Base-by-base conservation (phyloP, 1,140 invertebrate species). In the Marisa cornuarietis region DNA sequence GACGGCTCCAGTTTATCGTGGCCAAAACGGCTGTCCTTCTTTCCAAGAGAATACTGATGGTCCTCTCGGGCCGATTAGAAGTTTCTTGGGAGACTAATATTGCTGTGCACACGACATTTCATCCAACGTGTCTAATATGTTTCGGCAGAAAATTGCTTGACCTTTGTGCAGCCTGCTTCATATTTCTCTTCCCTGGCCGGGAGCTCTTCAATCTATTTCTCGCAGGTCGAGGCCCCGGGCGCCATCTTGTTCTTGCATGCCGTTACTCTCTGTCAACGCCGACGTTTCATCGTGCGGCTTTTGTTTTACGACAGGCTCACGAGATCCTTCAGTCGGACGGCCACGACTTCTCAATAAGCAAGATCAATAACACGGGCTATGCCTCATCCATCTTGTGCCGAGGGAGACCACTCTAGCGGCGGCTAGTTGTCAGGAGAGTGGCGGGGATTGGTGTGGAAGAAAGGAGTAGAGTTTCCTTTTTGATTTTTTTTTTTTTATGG, bases 141-240 rank as follows among this genome's bases (percentile, higher is more conserved):
- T 76, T 80, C 79, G 79, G 79, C 79, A 80, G 79, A 80, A 80
- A 80, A 80, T 80, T 80, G 79, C 79, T 76, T 80, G 79, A 80
- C 79, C 79, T 80, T 76, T 80, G 79, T 69, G 73, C 66, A 76
- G 58, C 66, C 62, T 80, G 79, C 79, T 80, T 76, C 79, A 80
- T 80, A 80, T 76, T 80, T 80, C 79, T 80, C 79, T 80, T 74
- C 79, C 79, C 68, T 80, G 68, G 73, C 79, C 58, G 24, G 74
- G 72, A 80, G 74, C 79, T 80, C 79, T 80, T 80, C 79, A 80
- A 80, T 80, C 79, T 80, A 80, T 80, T 80, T 80, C 74, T 51
- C 66, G 75, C 49, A 71, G 79, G 79, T 80, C 74, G 68, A 31
- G 66, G 66, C 79, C 75, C 74, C 52, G 58, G 73, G 79, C 74